Evolutionary conservation across 2,113 vertebrate species (phyloP).

Genomic region (Sinocyclocheilus grahami): DNA sequence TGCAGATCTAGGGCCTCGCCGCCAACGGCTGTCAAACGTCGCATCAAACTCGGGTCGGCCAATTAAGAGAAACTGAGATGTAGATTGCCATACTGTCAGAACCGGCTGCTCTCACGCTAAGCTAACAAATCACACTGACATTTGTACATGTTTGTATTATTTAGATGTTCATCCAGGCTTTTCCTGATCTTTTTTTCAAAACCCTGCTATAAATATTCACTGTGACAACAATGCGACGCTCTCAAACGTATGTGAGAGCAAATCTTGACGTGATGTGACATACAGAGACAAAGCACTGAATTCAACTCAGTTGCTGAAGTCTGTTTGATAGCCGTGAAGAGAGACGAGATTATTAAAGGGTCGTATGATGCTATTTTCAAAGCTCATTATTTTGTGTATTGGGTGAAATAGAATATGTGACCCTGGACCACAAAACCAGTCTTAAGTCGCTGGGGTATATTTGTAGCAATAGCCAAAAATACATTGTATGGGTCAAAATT

Average conservation of each 20-base stretch:
- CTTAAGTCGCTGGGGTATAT: no score
- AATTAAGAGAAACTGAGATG: constrained; percentile 76
- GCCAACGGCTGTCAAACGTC: constrained; percentile 66
- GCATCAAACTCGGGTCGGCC: constrained; percentile 61
- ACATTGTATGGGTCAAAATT: no score
- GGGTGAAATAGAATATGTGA: no score
- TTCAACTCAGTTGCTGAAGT: neutral
- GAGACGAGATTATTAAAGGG: neutral
- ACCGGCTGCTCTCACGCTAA: constrained; percentile 22
- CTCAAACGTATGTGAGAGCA: constrained; percentile 37
- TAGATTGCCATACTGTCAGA: constrained; percentile 57
- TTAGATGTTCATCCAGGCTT: constrained; percentile 57
- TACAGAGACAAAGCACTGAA: constrained; percentile 9
- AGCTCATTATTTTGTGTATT: no score
- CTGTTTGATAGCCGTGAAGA: constrained; percentile 18
- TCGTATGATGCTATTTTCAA: no score
- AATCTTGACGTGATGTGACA: constrained; percentile 30
- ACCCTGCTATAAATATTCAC: constrained; percentile 55
- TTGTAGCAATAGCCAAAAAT: no score
- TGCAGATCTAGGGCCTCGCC: constrained; percentile 63
- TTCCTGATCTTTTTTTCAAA: constrained; percentile 33
- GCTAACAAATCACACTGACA: constrained; percentile 60
- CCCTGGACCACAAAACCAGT: no score
- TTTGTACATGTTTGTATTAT: constrained; percentile 60
- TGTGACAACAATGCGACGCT: constrained; percentile 48